These are phyloP conservation scores for Leptinotarsa juncta DNA, from an alignment of 2,888 invertebrate genomes.

Conservation along the genomic window DNA sequence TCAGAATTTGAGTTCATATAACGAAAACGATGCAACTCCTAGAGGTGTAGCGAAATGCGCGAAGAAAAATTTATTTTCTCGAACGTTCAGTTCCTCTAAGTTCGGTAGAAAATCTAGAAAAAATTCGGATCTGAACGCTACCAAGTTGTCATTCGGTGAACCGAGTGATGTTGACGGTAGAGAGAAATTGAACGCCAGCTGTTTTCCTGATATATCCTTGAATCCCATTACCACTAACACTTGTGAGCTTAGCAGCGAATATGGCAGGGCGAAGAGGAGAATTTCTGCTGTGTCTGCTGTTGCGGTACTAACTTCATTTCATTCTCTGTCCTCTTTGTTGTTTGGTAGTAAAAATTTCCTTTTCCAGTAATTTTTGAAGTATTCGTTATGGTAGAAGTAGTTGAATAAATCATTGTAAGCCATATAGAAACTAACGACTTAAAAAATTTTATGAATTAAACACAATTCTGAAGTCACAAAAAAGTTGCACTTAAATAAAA, in stretches of 20 bases:
- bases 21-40: conserved; percentile 44
- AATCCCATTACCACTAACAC: conserved; percentile 50
- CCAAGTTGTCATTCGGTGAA: conserved; percentile 56
- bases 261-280: conserved; percentile 56
- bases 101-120: conserved; percentile 55
- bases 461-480: too few relatives aligned
- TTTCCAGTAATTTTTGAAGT: not conserved
- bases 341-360: conserved; percentile 34
- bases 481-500: too few relatives aligned
- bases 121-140: conserved; percentile 54
- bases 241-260: conserved; percentile 52
- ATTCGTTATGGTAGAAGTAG: not conserved
- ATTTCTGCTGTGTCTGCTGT: conserved; percentile 59
- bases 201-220: conserved; percentile 62
- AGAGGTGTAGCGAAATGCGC: conserved; percentile 50
- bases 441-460: too few relatives aligned
- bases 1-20: conserved; percentile 56
- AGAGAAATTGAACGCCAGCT: conserved; percentile 59
- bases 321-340: conserved; percentile 44
- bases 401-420: not conserved
- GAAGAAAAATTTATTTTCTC: conserved; percentile 61
- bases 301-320: conserved; percentile 66
- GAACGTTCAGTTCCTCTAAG: conserved; percentile 63
- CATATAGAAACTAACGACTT: not conserved
- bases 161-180: conserved; percentile 49